Conservation (phyloP, 2,113 vertebrate genomes). For the Lepus europaeus region DNA sequence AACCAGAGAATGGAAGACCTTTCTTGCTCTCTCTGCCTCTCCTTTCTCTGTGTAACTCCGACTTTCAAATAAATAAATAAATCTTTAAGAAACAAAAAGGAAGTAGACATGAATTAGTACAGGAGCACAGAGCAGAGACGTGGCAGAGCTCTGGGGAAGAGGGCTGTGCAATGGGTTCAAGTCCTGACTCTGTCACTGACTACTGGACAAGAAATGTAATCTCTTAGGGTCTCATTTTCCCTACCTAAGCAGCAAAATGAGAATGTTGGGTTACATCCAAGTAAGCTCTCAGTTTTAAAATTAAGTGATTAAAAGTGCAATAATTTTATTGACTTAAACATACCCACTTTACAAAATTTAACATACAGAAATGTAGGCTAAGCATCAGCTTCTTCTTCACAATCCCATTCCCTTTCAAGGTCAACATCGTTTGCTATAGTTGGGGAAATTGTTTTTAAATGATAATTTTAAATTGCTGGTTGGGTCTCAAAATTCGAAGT, state of each 20-base stretch:
- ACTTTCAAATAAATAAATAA: no score
- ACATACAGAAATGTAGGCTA: background rate
- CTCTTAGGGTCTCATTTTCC: constrained; percentile 31
- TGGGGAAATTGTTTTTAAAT: background rate
- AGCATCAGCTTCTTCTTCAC: background rate
- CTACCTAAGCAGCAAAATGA: constrained; percentile 48
- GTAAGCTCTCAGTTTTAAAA: constrained; percentile 62
- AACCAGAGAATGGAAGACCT: no score
- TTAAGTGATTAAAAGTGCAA: constrained; percentile 65
- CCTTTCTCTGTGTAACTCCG: no score
- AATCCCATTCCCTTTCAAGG: background rate
- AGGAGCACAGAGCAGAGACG: background rate
- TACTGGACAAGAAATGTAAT: background rate
- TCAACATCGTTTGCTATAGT: background rate
- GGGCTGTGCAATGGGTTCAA: background rate
- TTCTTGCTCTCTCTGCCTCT: no score
- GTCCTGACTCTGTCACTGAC: background rate
- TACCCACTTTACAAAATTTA: constrained; percentile 59
- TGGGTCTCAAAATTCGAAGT: background rate
- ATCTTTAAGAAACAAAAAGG: no score
- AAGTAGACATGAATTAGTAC: background rate
- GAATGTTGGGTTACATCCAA: constrained; percentile 41
- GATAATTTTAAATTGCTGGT: background rate
- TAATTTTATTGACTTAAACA: constrained; percentile 58
- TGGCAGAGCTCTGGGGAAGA: background rate